Percentiles rank a stretch among this genome's conserved stretches.
Conservation (phyloP, 2,113 vertebrate species). For the Gasterosteus aculeatus region DNA sequence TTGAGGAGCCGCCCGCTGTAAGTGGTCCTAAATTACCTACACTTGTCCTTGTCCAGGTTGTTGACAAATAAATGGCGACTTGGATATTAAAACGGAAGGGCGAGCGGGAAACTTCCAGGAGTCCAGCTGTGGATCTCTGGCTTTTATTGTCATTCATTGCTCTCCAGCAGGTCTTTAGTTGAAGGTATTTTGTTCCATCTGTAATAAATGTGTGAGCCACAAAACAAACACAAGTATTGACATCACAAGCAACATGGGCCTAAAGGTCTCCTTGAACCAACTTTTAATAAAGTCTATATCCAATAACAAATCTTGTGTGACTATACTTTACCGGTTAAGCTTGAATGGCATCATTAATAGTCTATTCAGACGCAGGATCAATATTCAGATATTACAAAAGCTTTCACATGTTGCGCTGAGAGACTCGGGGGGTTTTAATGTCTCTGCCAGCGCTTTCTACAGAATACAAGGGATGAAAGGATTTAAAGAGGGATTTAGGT, state of each 20-base stretch:
- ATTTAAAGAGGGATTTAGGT: slow-evolving; percentile 67
- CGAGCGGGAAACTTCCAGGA: slow-evolving; percentile 31
- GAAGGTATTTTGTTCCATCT: slow-evolving; percentile 13
- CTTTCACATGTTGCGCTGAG: slow-evolving; percentile 42
- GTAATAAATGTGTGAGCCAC: slow-evolving; percentile 40
- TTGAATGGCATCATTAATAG: slow-evolving; percentile 33
- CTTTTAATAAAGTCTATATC: too few relatives aligned
- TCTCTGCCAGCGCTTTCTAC: slow-evolving; percentile 37
- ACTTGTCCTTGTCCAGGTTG: slow-evolving; percentile 47
- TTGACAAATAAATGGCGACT: slow-evolving; percentile 54
- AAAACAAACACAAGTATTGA: slow-evolving; percentile 35
- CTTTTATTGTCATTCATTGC: slow-evolving; percentile 32
- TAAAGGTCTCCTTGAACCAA: slow-evolving; percentile 23
- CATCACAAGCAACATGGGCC: slow-evolving; percentile 41
- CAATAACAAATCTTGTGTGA: slow-evolving; percentile 6
- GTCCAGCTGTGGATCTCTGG: slow-evolving; percentile 7
- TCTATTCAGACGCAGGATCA: slow-evolving; percentile 45
- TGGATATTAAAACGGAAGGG: slow-evolving; percentile 30
- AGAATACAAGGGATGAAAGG: slow-evolving; percentile 64
- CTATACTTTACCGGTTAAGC: slow-evolving; percentile 22
- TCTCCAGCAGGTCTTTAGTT: slow-evolving; percentile 29
- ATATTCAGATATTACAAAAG: slow-evolving; percentile 52
- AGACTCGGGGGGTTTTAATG: slow-evolving; percentile 52
- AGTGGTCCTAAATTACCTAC: slow-evolving; percentile 28
- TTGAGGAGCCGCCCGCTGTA: neutral